Percentiles rank a stretch among this genome's conserved stretches.
Conservation (phyloP, 2,113 vertebrate species). For the Cinclus mexicanus region DNA sequence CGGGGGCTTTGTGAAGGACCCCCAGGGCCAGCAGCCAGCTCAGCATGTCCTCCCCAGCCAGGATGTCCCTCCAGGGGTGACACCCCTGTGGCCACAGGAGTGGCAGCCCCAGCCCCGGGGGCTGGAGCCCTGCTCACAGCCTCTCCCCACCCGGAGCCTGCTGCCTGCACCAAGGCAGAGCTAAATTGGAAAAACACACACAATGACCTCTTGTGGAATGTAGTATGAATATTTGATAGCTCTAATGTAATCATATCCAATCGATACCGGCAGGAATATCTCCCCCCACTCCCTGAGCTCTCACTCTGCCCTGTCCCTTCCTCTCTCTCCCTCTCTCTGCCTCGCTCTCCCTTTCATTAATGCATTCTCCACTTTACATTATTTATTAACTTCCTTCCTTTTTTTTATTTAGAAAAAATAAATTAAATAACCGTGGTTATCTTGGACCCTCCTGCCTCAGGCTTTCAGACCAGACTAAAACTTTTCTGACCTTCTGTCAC, state of each 20-base stretch:
- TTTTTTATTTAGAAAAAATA: slow-evolving; percentile 67
- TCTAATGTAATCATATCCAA: slow-evolving; percentile 76
- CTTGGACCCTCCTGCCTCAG: slow-evolving; percentile 2
- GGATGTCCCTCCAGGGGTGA: not conserved
- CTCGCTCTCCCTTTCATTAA: slow-evolving; percentile 70
- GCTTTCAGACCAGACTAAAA: not conserved
- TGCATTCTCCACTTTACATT: slow-evolving; percentile 74
- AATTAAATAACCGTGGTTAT: slow-evolving; percentile 68
- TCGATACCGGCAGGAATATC: slow-evolving; percentile 74
- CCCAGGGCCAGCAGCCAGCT: not conserved
- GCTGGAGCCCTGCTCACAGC: not conserved
- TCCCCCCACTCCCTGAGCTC: not conserved
- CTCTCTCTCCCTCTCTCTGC: slow-evolving; percentile 44
- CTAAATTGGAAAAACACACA: slow-evolving; percentile 53
- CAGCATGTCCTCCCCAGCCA: not conserved
- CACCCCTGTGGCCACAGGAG: not conserved
- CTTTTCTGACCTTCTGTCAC: slow-evolving; percentile 4
- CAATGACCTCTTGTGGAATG: slow-evolving; percentile 73
- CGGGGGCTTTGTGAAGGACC: not conserved
- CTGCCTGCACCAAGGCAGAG: slow-evolving; percentile 2
- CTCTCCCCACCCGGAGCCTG: not conserved
- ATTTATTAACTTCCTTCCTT: slow-evolving; percentile 77
- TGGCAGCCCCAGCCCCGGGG: rapidly evolving
- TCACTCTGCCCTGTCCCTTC: slow-evolving; percentile 61
- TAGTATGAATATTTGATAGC: slow-evolving; percentile 78